Percentiles rank a stretch among this genome's conserved stretches.
Evolutionary conservation across 2,888 invertebrate species (phyloP).

Genomic region (Dinocampus coccinellae): DNA sequence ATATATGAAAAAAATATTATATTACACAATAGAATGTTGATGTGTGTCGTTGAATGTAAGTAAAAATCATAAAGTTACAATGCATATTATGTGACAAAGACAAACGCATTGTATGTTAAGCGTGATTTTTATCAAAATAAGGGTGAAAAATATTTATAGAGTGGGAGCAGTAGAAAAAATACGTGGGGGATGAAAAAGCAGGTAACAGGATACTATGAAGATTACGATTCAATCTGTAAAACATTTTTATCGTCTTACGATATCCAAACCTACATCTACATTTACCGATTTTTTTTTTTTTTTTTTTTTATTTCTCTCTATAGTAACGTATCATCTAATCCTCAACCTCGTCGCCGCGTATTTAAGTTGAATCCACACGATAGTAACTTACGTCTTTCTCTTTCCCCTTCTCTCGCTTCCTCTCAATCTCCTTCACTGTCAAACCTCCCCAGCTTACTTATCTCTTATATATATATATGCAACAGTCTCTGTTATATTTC

Average conservation of each 20-base stretch:
- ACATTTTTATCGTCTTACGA: conserved; percentile 36
- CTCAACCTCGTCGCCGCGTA: not conserved
- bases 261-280: conserved; percentile 17
- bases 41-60: not conserved
- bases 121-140: not conserved
- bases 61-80: not conserved
- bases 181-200: not conserved
- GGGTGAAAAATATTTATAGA: not conserved
- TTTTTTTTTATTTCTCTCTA: no score
- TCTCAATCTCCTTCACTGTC: no score
- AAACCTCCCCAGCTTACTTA: not conserved
- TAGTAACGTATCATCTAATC: no score
- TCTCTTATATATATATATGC: conserved; percentile 13
- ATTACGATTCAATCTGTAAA: conserved; percentile 39
- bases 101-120: not conserved
- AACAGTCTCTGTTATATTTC: not conserved
- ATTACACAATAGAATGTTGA: not conserved
- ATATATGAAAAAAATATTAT: not conserved
- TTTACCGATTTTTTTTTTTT: not conserved
- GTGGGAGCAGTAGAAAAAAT: not conserved
- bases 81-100: not conserved
- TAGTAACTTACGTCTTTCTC: conserved; percentile 10
- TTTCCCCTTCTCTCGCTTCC: no score
- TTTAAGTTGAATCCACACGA: conserved; percentile 6
- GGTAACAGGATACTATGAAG: conserved; percentile 35